Base-by-base conservation (phyloP, 2,797 vertebrate genomes). In the Margarornis squamiger region DNA sequence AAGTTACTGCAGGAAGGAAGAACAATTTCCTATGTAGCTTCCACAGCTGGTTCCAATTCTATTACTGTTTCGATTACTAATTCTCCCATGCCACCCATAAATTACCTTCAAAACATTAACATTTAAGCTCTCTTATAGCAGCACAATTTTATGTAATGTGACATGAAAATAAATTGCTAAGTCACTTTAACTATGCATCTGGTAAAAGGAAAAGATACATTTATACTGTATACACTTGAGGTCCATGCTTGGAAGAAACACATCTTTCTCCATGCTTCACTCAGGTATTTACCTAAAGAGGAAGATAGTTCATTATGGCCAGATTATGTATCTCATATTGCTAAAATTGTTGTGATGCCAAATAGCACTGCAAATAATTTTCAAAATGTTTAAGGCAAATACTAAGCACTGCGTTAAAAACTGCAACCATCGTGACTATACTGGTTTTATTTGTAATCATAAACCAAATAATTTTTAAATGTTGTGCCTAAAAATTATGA, bases 41-140 rank as follows among this genome's bases (percentile, higher is more conserved):
- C 89, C 90, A 97, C 97, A 98, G 96, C 93, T 98, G 97, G 96
- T 98, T 98, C 92, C 96, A 98, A 98, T 98, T 93, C 90, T 94
- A 84, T 96, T 96, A 95, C 89, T 95, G 80, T 92, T 97, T 97
- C 84, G 68, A 97, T 97, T 97, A 97, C 87, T 87, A 96, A 95
- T 94, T 97, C 93, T 98, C 97, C 97, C 97, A 97, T 86, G 77
- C 81, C 72, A 96, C 93, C 84, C 95, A 96, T 97, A 97, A 97
- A 97, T 97, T 96, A 91, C 74, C 82, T 96, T 88, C 89, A 94
- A 96, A 96, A 95, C 77, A 89, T 94, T 86, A 95, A 78, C 80
- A 84, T 96, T 96, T 94, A 96, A 95, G 74, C 38, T 92, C 39
- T 68, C 59, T 92, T 95, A 90, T 19, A 94, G 70, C 85, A 94